phyloP scores from a whole-genome alignment of 2,797 vertebrate genomes.

The Enteromius afrohamiltoni region DNA sequence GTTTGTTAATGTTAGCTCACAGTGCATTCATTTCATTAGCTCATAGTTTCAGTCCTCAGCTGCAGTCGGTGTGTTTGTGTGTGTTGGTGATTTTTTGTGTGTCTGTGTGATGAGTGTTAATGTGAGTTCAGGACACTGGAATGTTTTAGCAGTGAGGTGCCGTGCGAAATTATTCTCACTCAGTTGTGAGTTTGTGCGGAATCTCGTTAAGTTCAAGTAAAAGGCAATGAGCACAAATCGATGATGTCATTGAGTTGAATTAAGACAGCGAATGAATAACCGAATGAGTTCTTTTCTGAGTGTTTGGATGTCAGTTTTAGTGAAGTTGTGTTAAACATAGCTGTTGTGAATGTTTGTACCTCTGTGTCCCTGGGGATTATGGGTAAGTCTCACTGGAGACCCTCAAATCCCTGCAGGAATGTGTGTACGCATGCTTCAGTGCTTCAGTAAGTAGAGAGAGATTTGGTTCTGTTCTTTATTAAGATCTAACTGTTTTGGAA shows the following conservation, averaged over 20 bases:
- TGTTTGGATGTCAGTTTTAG: constrained; percentile 47
- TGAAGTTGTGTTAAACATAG: constrained; percentile 1
- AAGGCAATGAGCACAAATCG: not conserved
- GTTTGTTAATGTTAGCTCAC: no score
- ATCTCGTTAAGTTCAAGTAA: not conserved
- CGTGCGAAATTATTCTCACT: not conserved
- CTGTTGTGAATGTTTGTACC: constrained; percentile 37
- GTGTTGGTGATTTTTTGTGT: constrained; percentile 3
- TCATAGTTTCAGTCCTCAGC: no score
- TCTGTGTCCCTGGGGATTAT: constrained; percentile 53
- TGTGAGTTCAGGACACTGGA: constrained; percentile 39
- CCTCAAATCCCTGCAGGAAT: constrained; percentile 78
- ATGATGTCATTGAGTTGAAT: not conserved
- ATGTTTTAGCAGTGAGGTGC: constrained; percentile 42
- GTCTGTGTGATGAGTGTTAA: constrained; percentile 44
- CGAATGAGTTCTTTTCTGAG: not conserved
- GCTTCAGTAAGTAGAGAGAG: constrained; percentile 12
- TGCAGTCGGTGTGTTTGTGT: no score
- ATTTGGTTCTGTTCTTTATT: not conserved
- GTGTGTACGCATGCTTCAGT: constrained; percentile 62
- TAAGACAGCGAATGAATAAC: not conserved
- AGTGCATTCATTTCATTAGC: no score
- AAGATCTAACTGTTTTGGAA: constrained; percentile 4
- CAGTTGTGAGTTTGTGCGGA: constrained; percentile 3
- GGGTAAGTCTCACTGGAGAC: constrained; percentile 72